Percentiles rank a stretch among this genome's conserved stretches.
Evolutionary conservation across 2,113 vertebrate species (phyloP).

Genomic region (Ia io): DNA sequence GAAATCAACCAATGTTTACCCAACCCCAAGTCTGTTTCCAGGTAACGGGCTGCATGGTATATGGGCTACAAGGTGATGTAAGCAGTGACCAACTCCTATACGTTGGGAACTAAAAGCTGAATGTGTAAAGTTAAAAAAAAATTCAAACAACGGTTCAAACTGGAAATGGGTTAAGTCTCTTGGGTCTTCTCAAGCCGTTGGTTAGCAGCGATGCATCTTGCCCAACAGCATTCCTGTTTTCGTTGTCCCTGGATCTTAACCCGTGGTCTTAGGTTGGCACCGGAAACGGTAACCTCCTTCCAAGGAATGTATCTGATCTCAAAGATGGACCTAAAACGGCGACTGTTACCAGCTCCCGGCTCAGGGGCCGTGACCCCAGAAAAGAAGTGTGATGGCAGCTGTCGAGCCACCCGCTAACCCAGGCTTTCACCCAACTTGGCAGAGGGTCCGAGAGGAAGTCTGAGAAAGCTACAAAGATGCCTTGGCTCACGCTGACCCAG

Average conservation of each 20-base stretch:
- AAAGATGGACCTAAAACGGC: background rate
- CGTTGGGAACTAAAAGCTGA: background rate
- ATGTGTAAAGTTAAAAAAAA: background rate
- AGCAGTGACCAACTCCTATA: background rate
- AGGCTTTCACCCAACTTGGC: constrained; percentile 1
- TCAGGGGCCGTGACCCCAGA: background rate
- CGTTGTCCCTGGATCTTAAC: background rate
- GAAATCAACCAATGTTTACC: background rate
- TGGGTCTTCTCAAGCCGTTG: background rate
- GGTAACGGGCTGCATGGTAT: background rate
- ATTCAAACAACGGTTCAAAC: background rate
- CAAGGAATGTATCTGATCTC: background rate
- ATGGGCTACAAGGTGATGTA: background rate
- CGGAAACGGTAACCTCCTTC: background rate
- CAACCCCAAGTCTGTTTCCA: background rate
- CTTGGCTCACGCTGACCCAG: constrained; percentile 59
- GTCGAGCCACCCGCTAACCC: background rate
- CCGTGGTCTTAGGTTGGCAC: background rate
- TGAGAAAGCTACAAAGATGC: constrained; percentile 35
- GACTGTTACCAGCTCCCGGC: background rate
- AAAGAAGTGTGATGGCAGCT: background rate
- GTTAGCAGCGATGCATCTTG: background rate
- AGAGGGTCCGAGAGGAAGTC: constrained; percentile 1
- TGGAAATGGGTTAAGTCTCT: background rate
- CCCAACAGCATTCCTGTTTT: background rate